A percentile compares a stretch with the other conserved stretches of the same genome.
phyloP scores from a whole-genome alignment of 2,113 vertebrate genomes.

The Pedetes capensis region DNA sequence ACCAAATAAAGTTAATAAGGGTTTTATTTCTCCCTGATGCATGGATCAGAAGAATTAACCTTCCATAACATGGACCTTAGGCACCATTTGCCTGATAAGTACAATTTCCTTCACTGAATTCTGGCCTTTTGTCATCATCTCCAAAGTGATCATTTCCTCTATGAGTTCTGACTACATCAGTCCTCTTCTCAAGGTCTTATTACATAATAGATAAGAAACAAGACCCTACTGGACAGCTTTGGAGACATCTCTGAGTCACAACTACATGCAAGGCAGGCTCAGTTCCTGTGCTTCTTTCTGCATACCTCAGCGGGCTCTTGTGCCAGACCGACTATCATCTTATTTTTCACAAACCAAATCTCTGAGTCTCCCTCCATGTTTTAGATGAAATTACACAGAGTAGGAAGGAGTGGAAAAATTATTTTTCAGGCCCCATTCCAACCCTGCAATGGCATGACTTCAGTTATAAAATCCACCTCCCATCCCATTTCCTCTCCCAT shows the following conservation, averaged over 20 bases:
- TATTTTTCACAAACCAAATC: not conserved
- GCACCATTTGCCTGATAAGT: not conserved
- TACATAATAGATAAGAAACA: not conserved
- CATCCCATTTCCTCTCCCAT: not conserved
- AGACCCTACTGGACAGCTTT: not conserved
- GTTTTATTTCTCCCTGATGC: not conserved
- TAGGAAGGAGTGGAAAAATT: not conserved
- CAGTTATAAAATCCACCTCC: not conserved
- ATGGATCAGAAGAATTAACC: not conserved
- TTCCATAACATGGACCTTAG: not conserved
- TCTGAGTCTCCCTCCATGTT: not conserved
- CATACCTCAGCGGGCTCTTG: not conserved
- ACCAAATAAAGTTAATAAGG: constrained; percentile 4
- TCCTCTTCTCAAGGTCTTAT: not conserved
- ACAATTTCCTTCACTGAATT: not conserved
- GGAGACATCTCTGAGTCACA: not conserved
- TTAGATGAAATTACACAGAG: not conserved
- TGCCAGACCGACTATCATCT: not conserved
- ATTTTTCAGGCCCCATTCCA: not conserved
- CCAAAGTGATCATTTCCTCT: not conserved
- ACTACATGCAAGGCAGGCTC: not conserved
- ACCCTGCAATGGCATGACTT: not conserved
- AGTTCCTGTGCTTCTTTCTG: not conserved
- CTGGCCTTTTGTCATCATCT: not conserved
- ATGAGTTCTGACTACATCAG: not conserved